These are phyloP conservation scores for Nasonia oneida DNA, from an alignment of 2,888 invertebrate genomes.

Conservation along the genomic window DNA sequence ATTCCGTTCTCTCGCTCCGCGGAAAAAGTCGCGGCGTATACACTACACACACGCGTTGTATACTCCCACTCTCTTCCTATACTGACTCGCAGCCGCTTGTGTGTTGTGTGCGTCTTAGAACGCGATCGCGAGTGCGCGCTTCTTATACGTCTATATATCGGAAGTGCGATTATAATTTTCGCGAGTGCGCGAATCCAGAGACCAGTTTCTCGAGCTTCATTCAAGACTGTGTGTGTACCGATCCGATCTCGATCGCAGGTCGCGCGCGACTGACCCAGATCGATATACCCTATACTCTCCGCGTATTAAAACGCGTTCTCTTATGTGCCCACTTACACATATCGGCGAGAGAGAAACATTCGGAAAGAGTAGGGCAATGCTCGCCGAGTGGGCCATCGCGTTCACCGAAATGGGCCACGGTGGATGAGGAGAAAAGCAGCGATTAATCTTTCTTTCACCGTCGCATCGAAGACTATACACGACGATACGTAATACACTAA, in stretches of 20 bases:
- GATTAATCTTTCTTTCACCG: too few relatives aligned
- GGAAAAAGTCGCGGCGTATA: constrained; percentile 32
- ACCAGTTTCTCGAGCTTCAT: too few relatives aligned
- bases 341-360: not conserved
- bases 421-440: not conserved
- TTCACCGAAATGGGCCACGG: not conserved
- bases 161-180: too few relatives aligned
- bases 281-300: not conserved
- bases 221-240: too few relatives aligned
- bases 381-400: not conserved
- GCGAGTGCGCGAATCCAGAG: too few relatives aligned
- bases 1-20: constrained; percentile 42
- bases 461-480: too few relatives aligned
- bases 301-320: too few relatives aligned
- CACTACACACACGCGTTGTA: too few relatives aligned
- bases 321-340: too few relatives aligned
- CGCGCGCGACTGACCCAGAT: constrained; percentile 8
- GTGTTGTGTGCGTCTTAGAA: too few relatives aligned
- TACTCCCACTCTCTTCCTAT: not conserved
- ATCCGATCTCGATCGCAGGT: constrained; percentile 1
- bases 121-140: too few relatives aligned
- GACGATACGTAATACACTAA: not conserved
- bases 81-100: not conserved
- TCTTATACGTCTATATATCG: too few relatives aligned
- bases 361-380: not conserved